Percentiles rank a stretch among this genome's conserved stretches.
Conservation (phyloP, 2,113 vertebrate species). For the Anseranas semipalmata region DNA sequence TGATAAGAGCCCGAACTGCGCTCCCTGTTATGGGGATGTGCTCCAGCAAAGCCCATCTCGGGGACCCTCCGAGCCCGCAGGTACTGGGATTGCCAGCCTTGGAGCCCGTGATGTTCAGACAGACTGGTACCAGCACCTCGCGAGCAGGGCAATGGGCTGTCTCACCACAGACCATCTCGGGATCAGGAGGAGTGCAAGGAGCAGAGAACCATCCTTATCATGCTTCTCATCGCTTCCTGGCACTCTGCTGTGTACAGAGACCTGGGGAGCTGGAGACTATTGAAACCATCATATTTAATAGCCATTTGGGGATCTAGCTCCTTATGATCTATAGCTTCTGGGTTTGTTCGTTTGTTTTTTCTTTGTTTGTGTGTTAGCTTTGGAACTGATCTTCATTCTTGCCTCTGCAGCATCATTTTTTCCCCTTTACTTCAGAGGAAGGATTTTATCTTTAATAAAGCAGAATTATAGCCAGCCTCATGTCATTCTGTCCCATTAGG, state of each 20-base stretch:
- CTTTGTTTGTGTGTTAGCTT: not conserved
- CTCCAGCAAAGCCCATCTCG: rapidly evolving
- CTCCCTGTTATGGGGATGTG: not conserved
- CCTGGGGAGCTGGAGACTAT: not conserved
- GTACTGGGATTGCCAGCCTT: rapidly evolving
- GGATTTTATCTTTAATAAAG: not conserved
- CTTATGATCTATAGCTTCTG: not conserved
- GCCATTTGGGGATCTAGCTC: not conserved
- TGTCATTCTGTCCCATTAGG: not conserved
- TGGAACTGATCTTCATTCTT: not conserved
- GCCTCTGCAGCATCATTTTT: not conserved
- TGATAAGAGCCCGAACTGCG: not conserved
- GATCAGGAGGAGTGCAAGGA: not conserved
- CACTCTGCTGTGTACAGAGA: not conserved
- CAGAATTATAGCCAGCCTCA: not conserved
- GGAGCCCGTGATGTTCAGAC: not conserved
- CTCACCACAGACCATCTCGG: rapidly evolving
- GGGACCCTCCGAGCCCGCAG: not conserved
- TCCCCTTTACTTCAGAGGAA: not conserved
- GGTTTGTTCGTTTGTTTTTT: not conserved
- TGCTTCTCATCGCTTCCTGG: not conserved
- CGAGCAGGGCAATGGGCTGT: not conserved
- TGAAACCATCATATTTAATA: not conserved
- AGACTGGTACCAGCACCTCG: not conserved
- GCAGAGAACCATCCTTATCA: not conserved